phyloP scores from a whole-genome alignment of 2,888 invertebrate species.

The Drosophila cracens region DNA sequence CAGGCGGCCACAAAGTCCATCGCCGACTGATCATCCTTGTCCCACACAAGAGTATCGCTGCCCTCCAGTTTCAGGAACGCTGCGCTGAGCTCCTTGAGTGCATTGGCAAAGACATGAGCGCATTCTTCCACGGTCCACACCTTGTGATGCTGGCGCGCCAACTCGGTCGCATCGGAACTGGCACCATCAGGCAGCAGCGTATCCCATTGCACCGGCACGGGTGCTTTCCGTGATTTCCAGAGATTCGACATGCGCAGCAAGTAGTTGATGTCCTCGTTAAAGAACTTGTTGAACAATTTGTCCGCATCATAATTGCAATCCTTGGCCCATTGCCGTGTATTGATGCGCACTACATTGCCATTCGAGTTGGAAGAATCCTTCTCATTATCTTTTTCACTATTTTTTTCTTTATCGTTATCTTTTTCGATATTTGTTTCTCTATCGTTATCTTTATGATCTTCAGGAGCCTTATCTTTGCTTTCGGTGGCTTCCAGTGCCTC shows the following conservation, averaged over 20 bases:
- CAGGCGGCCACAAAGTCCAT: conserved; percentile 99
- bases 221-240: conserved; percentile 96
- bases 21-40: conserved; percentile 96
- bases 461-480: conserved; percentile 17
- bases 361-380: conserved; percentile 80
- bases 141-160: conserved; percentile 89
- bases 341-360: conserved; percentile 87
- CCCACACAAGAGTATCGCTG: conserved; percentile 91
- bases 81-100: conserved; percentile 88
- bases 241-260: conserved; percentile 96
- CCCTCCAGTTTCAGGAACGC: conserved; percentile 86
- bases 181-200: conserved; percentile 86
- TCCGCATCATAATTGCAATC: conserved; percentile 92
- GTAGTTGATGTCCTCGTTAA: conserved; percentile 97
- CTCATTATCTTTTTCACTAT: conserved; percentile 86
- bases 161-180: conserved; percentile 64
- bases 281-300: conserved; percentile 96
- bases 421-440: conserved; percentile 81
- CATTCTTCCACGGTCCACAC: conserved; percentile 93
- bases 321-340: conserved; percentile 96
- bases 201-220: conserved; percentile 91
- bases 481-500: conserved; percentile 88
- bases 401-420: conserved; percentile 79
- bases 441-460: conserved; percentile 9
- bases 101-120: conserved; percentile 89